Evolutionary conservation across 2,797 vertebrate genomes (phyloP), one percentile per base, ranked within the genome.

Genomic region (Chloroceryle inda): DNA sequence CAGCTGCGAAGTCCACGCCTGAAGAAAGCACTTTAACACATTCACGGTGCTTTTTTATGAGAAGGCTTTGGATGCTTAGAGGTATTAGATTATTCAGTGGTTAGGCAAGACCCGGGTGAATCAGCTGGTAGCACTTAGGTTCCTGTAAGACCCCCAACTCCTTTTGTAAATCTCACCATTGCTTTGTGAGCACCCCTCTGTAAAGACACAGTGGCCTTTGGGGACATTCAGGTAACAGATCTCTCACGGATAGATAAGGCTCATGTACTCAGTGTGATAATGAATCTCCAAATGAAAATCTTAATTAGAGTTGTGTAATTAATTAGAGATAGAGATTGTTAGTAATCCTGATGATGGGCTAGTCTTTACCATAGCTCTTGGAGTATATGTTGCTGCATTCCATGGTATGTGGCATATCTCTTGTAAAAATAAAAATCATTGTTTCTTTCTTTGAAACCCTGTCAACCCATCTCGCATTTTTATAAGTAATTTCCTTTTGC

Each of bases 401-500:
- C 76, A 67, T 33, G 27, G 8, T 76, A 49, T 31, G 31, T 6
- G 7, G 27, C 31, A 7, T 31, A 14, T 56, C 84, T 89, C 47
- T 88, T 2, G 2, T 50, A 69, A 52, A 94, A 94, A 84, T 66
- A 92, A 88, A 94, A 88, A 35, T 67, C 29, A 47, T 45, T 86
- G 85, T 61, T 93, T 17, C 80, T 84, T 78, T 95, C 82, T 88
- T 76, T 89, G 79, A 86, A 88, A 91, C 37, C 15, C 37, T 94
- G 69, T 55, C 58, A 80, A 67, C 58, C 47, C 27, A 71, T 53
- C 61, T 89, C 2, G 4, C 49, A 77, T 86, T 95, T 95, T 95
- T 91, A 31, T 62, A 95, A 90, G 74, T 90, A 82, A 85, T 89
- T 93, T 96, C 89, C 74, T 79, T 92, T 67, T 85, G 58, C 33